Base-by-base conservation (phyloP, 2,113 vertebrate genomes). In the Rousettus leschenaultii region DNA sequence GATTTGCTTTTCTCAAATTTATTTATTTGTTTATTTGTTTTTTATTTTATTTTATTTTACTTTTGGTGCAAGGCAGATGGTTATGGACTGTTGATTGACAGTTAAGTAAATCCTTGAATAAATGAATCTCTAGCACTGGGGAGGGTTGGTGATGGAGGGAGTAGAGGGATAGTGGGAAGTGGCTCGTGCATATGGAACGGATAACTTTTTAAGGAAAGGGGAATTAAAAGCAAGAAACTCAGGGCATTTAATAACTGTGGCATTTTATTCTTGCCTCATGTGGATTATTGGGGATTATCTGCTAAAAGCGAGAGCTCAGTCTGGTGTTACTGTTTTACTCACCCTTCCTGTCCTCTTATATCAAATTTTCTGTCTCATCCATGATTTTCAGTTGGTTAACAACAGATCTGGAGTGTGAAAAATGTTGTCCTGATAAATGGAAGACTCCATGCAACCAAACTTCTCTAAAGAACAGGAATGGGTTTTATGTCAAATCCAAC, bases 281-380 rank as follows among this genome's bases (percentile, higher is more conserved):
- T 95, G 94, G 87, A 96, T 93, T 96, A 97, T 55, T 95, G 82
- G 26, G 78, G 93, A 96, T 97, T 96, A 96, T 82, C 80, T 74
- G 16, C 75, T 80, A 95, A 90, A 94, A 90, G 80, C 59, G 80
- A 95, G 83, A 94, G 77, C 80, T 86, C 35, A 33, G n/a, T 57
- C 66, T 53, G 38, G 35, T 43, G 92, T 94, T 95, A 85, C 80
- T 68, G 14, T 91, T 80, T 94, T 75, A 86, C 35, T 93, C 28
- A 19, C 24, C 24, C 63, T 93, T 94, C 68, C 59, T 85, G 79
- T 85, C 33, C 79, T 84, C 78, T 96, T 77, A 30, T 86, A 89
- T 86, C 59, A 85, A 98, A 79, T 71, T 53, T 85, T 75, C 55
- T 68, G 33, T 93, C 57, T 87, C 89, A 10, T 79, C 68, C 57